Evolutionary conservation across 2,797 vertebrate genomes (phyloP).

Genomic region (Serranus cabrilla): DNA sequence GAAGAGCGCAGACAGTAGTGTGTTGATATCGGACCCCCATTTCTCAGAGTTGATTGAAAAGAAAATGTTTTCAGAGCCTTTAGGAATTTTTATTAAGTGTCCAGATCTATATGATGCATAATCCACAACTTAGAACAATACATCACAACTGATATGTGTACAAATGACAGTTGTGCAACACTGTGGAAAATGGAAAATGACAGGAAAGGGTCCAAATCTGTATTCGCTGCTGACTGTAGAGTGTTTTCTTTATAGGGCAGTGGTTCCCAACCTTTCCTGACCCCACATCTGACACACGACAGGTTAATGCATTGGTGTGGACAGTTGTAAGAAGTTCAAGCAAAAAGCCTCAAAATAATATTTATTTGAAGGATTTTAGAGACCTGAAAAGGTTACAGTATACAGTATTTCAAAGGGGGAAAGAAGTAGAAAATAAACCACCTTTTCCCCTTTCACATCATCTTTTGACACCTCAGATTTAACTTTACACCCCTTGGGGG

Average conservation of each 20-base stretch:
- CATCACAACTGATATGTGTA: background rate
- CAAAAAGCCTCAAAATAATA: background rate
- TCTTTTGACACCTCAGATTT: slow-evolving; percentile 11
- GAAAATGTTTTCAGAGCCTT: background rate
- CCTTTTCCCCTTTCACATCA: background rate
- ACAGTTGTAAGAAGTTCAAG: background rate
- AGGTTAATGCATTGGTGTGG: slow-evolving; percentile 1
- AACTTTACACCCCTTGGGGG: background rate
- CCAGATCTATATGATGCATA: background rate
- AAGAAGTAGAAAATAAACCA: background rate
- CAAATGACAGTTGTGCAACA: slow-evolving; percentile 5
- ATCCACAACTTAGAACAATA: background rate
- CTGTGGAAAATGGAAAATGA: background rate
- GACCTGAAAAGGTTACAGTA: background rate
- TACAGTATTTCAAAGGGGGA: background rate
- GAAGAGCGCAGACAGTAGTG: background rate
- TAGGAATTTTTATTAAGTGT: background rate
- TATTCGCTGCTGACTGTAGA: background rate
- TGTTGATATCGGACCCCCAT: background rate
- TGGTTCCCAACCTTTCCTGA: background rate
- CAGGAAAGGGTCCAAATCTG: background rate
- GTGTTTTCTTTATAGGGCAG: background rate
- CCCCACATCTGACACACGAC: background rate
- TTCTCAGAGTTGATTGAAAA: background rate
- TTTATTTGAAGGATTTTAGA: background rate